Evolutionary conservation across 2,113 vertebrate species (phyloP).

Genomic region (human): DNA sequence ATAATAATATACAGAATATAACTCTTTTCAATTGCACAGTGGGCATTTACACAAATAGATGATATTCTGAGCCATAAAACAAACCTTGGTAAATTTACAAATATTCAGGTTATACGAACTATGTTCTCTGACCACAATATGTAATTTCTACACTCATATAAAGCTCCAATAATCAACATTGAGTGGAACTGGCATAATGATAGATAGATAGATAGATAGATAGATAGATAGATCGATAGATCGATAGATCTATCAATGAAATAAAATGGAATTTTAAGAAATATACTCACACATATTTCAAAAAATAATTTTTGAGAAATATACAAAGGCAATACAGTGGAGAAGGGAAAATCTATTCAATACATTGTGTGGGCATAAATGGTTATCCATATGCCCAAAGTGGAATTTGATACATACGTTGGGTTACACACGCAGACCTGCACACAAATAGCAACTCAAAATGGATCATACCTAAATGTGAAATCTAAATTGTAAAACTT

Average conservation of each 20-base stretch:
- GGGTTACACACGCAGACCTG: background rate
- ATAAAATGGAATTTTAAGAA: background rate
- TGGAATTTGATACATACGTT: background rate
- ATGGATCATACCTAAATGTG: background rate
- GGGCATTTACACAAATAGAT: background rate
- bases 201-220: background rate
- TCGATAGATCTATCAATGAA: background rate
- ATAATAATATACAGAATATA: background rate
- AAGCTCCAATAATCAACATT: background rate
- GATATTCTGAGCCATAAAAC: background rate
- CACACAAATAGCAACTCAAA: background rate
- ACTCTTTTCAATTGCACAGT: background rate
- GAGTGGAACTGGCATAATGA: background rate
- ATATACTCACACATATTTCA: background rate
- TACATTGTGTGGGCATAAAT: background rate
- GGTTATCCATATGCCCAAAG: background rate
- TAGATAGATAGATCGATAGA: background rate
- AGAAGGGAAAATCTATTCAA: background rate
- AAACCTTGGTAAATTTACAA: background rate
- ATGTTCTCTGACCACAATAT: background rate
- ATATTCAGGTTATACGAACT: background rate
- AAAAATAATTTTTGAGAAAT: background rate
- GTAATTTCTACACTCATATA: background rate
- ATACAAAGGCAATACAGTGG: background rate
- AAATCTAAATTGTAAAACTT: background rate